Evolutionary conservation across 2,113 vertebrate species (phyloP).

Genomic region (Kryptolebias marmoratus): DNA sequence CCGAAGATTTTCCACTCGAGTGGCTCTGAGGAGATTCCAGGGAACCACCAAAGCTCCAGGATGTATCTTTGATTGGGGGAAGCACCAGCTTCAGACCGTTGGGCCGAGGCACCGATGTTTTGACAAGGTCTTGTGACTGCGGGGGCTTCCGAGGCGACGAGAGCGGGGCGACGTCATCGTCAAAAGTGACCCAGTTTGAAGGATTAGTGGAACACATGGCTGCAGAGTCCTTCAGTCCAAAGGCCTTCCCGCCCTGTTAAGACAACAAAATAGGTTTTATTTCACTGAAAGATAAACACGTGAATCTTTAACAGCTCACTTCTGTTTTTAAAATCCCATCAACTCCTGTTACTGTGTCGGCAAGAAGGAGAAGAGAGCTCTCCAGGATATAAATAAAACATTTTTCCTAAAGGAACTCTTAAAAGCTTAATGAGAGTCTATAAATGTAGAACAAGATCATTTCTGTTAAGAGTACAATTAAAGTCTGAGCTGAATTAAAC

Average conservation of each 20-base stretch:
- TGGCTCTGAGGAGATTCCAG: conserved; percentile 87
- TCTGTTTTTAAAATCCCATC: conserved; percentile 11
- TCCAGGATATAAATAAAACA: conserved; percentile 48
- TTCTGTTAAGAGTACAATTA: conserved; percentile 32
- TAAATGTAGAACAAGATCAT: conserved; percentile 25
- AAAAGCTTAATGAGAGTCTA: conserved; percentile 32
- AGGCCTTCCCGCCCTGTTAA: conserved; percentile 53
- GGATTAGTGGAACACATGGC: conserved; percentile 93
- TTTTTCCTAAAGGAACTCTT: conserved; percentile 29
- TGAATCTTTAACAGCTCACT: conserved; percentile 8
- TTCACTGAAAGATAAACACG: background rate
- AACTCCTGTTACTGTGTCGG: conserved; percentile 8
- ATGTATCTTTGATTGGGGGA: conserved; percentile 80
- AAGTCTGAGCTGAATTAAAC: conserved; percentile 17
- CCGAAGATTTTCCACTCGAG: conserved; percentile 86
- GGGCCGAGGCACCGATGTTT: conserved; percentile 82
- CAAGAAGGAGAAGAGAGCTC: background rate
- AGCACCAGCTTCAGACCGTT: conserved; percentile 91
- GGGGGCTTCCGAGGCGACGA: conserved; percentile 83
- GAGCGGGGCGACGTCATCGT: conserved; percentile 85
- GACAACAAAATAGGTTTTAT: conserved; percentile 8
- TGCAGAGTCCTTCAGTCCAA: conserved; percentile 25
- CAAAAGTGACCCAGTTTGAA: conserved; percentile 96
- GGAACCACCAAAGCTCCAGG: conserved; percentile 81
- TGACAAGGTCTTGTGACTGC: conserved; percentile 70